Percentiles rank a stretch among this genome's conserved stretches.
phyloP scores from a whole-genome alignment of 2,888 invertebrate species.

The Desoria tigrina region DNA sequence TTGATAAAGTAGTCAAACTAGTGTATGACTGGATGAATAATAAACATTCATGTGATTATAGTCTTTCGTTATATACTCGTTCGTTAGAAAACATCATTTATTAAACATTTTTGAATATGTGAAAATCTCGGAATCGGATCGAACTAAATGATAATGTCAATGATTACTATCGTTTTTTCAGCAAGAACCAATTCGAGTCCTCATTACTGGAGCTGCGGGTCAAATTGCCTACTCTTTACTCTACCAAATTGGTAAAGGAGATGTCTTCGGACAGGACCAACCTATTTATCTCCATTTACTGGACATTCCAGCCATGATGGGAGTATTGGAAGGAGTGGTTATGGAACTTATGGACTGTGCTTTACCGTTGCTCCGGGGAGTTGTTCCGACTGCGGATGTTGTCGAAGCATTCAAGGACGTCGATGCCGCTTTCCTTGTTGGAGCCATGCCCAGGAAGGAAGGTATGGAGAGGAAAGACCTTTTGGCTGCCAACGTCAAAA shows the following conservation, averaged over 20 bases:
- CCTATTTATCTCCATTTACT: constrained; percentile 83
- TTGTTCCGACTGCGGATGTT: constrained; percentile 59
- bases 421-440: constrained; percentile 93
- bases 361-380: constrained; percentile 77
- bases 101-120: too few species aligned
- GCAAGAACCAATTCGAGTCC: constrained; percentile 79
- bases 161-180: too few species aligned
- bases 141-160: too few species aligned
- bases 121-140: too few species aligned
- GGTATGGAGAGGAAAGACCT: constrained; percentile 99
- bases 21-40: too few species aligned
- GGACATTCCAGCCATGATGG: constrained; percentile 95
- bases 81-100: too few species aligned
- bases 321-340: constrained; percentile 93
- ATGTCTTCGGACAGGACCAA: constrained; percentile 88
- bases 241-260: constrained; percentile 91
- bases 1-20: too few species aligned
- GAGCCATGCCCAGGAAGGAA: constrained; percentile 94
- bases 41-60: too few species aligned
- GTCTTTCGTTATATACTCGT: too few species aligned
- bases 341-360: constrained; percentile 98
- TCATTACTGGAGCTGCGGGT: constrained; percentile 97
- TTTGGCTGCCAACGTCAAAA: constrained; percentile 93
- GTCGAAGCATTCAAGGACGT: constrained; percentile 92
- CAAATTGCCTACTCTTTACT: constrained; percentile 97